Evolutionary conservation across 2,797 vertebrate genomes (phyloP), one percentile per base, ranked within the genome.

Genomic region (Synaphobranchus kaupii): DNA sequence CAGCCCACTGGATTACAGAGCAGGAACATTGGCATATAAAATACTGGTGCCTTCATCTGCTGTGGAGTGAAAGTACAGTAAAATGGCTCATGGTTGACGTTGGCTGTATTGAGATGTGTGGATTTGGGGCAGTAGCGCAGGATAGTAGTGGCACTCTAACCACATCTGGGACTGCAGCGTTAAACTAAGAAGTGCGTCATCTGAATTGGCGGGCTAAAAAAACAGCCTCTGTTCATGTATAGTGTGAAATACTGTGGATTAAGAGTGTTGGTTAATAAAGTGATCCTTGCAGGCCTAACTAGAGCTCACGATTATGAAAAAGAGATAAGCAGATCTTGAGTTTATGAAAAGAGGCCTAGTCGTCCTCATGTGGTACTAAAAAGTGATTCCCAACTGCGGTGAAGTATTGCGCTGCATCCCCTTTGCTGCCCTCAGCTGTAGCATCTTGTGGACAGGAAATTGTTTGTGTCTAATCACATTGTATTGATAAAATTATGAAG

Each of bases 161-260:
- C 39, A 47, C 34, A 50, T 50, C 47, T 48, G 78, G 25, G 63
- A 68, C 22, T n/a, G n/a, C 28, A 17, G 58, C 47, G 44, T 48
- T 81, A 22, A 81, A 50, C 78, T n/a, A n/a, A 81, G 20, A 81
- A 81, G 78, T 50, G 47, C 47, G 22, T 81, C 78, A 44, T 78
- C 1, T 81, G 22, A 81, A 10, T n/a, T 81, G 25, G 4, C 15
- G 22, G 47, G 47, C 4, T 15, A 20, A 80, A 80, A 10, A 47
- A 47, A 80, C 8, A 47, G 78, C 1, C 68, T 44, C 78, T n/a
- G 73, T 44, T 48, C 22, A 12, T 81, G 78, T 47, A 81, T 81
- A 50, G 15, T 81, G n/a, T 81, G 2, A 81, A 81, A 50, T 81
- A 1, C 1, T 47, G 22, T 25, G 22, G 78, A 50, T 81, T 68